phyloP scores from a whole-genome alignment of 2,888 invertebrate species.

The Dryocosmus kuriphilus region DNA sequence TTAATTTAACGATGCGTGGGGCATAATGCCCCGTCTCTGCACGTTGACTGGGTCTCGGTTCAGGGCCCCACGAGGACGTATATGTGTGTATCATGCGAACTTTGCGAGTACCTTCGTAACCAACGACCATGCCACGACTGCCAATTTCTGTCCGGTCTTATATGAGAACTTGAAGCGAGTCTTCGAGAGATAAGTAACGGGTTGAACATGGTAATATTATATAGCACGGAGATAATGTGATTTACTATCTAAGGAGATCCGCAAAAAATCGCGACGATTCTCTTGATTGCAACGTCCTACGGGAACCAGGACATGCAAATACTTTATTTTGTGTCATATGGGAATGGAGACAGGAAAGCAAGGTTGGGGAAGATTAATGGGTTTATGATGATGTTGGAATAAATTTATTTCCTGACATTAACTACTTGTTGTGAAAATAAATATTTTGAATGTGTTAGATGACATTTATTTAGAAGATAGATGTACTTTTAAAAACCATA shows the following conservation, averaged over 20 bases:
- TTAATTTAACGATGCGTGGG: constrained; percentile 66
- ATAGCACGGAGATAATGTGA: constrained; percentile 26
- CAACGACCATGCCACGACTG: constrained; percentile 24
- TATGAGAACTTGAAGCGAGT: constrained; percentile 11
- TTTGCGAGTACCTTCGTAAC: constrained; percentile 10
- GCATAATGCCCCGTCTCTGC: constrained; percentile 53
- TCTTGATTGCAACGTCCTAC: constrained; percentile 30
- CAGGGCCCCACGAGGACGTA: constrained; percentile 1
- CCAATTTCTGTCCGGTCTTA: constrained; percentile 14
- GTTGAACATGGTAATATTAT: background rate
- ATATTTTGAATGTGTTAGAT: background rate
- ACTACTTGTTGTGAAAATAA: constrained; percentile 9
- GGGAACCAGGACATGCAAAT: background rate
- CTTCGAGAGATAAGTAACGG: constrained; percentile 15
- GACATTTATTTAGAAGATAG: no score
- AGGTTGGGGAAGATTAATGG: constrained; percentile 21
- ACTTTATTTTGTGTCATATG: background rate
- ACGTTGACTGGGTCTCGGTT: constrained; percentile 18
- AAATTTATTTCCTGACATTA: constrained; percentile 9
- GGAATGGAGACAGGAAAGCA: background rate
- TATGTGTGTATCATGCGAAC: constrained; percentile 4
- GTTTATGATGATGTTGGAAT: constrained; percentile 28
- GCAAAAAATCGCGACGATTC: constrained; percentile 24
- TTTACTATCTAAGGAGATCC: constrained; percentile 10
- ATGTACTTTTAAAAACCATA: background rate